Evolutionary conservation across 2,797 vertebrate species (phyloP).

Genomic region (Parauchenoglanis ngamensis): DNA sequence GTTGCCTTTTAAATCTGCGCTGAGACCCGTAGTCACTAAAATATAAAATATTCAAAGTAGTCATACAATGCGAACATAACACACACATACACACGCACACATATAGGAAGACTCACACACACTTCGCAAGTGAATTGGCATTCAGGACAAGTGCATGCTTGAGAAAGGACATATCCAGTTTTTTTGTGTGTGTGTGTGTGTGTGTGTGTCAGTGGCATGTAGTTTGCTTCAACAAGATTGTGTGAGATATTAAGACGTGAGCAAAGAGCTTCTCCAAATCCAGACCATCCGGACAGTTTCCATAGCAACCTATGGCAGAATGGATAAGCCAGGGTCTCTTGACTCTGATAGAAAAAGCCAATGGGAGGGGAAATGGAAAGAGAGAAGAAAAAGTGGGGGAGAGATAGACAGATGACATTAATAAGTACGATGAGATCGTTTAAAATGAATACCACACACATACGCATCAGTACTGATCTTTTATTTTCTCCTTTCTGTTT

Average conservation of each 20-base stretch:
- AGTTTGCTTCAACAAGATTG: conserved; percentile 65
- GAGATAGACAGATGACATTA: conserved; percentile 63
- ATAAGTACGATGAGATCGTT: conserved; percentile 40
- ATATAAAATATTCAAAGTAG: conserved; percentile 52
- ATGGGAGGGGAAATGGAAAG: conserved; percentile 18
- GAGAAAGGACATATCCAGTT: conserved; percentile 54
- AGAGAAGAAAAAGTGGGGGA: conserved; percentile 45
- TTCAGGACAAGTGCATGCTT: conserved; percentile 22
- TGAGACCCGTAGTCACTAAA: conserved; percentile 65
- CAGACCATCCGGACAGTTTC: conserved; percentile 66
- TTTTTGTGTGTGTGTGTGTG: conserved; percentile 36
- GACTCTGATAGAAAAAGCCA: conserved; percentile 59
- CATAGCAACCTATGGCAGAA: conserved; percentile 72
- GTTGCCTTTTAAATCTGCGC: conserved; percentile 66
- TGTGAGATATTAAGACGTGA: conserved; percentile 68
- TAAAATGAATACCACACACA: conserved; percentile 30
- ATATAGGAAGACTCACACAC: conserved; percentile 18
- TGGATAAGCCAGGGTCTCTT: conserved; percentile 71
- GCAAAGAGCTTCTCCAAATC: conserved; percentile 49
- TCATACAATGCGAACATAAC: conserved; percentile 49
- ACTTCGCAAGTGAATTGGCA: not conserved
- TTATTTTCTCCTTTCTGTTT: conserved; percentile 5
- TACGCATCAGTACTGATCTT: conserved; percentile 19
- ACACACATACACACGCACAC: conserved; percentile 16
- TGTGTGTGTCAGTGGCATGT: conserved; percentile 44